These are phyloP conservation scores for Phycodurus eques DNA, from an alignment of 2,113 vertebrate species.

Conservation along the genomic window DNA sequence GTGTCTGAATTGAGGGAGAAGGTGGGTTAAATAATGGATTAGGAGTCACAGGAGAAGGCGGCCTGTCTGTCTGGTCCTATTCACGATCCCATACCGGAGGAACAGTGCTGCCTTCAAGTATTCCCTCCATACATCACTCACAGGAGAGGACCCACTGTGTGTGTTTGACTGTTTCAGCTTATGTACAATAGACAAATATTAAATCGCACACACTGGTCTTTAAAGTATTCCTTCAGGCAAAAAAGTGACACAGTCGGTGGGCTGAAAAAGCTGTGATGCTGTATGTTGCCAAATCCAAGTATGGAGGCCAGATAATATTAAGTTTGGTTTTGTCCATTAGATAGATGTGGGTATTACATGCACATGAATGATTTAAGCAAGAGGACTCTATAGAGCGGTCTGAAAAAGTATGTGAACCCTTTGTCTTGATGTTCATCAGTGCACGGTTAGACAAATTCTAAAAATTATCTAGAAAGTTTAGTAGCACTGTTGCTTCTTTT, in stretches of 20 bases:
- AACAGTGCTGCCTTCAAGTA: slow-evolving; percentile 42
- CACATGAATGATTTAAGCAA: too few species aligned
- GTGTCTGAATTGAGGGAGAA: slow-evolving; percentile 46
- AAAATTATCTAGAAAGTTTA: too few species aligned
- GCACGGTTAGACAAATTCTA: too few species aligned
- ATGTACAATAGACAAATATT: slow-evolving; percentile 3
- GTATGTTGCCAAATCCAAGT: neutral
- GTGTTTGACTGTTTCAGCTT: slow-evolving; percentile 1
- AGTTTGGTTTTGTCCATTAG: too few species aligned
- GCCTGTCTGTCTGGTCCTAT: slow-evolving; percentile 54
- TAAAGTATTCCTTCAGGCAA: neutral
- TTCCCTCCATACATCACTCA: slow-evolving; percentile 49
- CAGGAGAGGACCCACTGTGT: slow-evolving; percentile 12
- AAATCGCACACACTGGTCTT: neutral
- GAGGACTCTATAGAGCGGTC: too few species aligned
- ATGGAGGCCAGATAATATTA: too few species aligned
- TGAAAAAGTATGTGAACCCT: too few species aligned
- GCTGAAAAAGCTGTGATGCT: neutral
- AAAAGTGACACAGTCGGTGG: slow-evolving; percentile 41
- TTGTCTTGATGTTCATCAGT: too few species aligned
- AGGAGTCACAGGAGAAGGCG: slow-evolving; percentile 56
- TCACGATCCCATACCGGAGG: slow-evolving; percentile 50
- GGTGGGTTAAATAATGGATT: slow-evolving; percentile 62
- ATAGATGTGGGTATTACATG: too few species aligned
- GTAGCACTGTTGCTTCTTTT: too few species aligned